Base-by-base conservation (phyloP, 2,888 invertebrate genomes). In the Crioceris asparagi region DNA sequence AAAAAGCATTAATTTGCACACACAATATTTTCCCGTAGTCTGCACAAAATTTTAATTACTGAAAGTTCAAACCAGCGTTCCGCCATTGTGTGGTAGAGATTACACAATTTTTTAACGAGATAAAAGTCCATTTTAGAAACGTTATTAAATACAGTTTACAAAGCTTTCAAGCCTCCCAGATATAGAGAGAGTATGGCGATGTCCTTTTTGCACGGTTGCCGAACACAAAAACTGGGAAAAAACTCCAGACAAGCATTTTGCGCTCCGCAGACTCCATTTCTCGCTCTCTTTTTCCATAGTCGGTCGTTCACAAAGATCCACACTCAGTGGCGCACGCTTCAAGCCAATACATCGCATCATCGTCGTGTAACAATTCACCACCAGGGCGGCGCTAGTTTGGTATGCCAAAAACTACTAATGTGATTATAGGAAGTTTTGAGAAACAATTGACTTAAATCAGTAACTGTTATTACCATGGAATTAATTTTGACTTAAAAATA, bases 81-180 rank as follows among this genome's bases (percentile, higher is more conserved):
- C 38, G 23, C 40, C 43, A 52, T 52, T 52, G 50, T 52, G n/a
- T n/a, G 40, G 43, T 40, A 38, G 46, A 42, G 44, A 52, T 51
- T 48, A 48, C 48, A 47, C 47, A 53, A 54, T 54, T 57, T 56
- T n/a, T 54, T 55, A 54, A 56, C 55, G 53, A 56, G 53, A 57
- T 57, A 56, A 55, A 56, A 56, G 55, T 56, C 54, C 54, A 48
- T 53, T 52, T 46, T 47, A 27, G 48, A 48, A 47, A 50, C 53
- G 52, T 54, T 56, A 56, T 57, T 56, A 58, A 47, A 57, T 54
- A 53, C 53, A 55, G 51, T 57, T 51, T 53, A 53, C 54, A 55
- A 55, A 57, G 56, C 56, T 52, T 49, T 53, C 51, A 54, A 51
- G 39, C 36, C 36, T 34, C 36, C 29, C 32, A 47, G 48, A n/a